Evolutionary conservation across 2,888 invertebrate species (phyloP).

Genomic region (Stictocephala bisonia): DNA sequence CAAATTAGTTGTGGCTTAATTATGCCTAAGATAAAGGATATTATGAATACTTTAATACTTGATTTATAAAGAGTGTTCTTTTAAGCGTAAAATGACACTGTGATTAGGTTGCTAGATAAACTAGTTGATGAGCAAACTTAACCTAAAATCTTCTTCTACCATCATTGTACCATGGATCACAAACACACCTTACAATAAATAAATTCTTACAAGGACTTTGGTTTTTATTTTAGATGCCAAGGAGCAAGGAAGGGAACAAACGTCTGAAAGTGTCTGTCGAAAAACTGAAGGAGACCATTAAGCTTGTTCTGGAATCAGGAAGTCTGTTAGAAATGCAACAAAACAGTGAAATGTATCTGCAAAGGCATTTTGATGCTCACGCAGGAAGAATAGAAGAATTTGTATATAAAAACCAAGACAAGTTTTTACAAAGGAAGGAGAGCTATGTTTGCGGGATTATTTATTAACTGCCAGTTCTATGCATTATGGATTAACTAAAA

Average conservation of each 20-base stretch:
- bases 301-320: slow-evolving; percentile 2
- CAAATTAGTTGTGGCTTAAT: too few species aligned
- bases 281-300: not conserved
- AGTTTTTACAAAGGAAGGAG: too few species aligned
- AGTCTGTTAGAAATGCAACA: not conserved
- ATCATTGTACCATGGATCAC: slow-evolving; percentile 6
- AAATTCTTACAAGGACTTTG: not conserved
- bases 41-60: not conserved
- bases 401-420: too few species aligned
- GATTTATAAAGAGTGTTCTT: not conserved
- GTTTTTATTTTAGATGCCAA: not conserved
- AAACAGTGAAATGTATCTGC: not conserved
- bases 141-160: not conserved
- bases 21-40: too few species aligned
- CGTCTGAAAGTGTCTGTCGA: not conserved
- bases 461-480: too few species aligned
- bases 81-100: not conserved
- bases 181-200: not conserved
- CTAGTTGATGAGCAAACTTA: not conserved
- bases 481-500: too few species aligned
- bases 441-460: too few species aligned
- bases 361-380: slow-evolving; percentile 12
- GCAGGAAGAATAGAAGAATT: too few species aligned
- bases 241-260: not conserved
- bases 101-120: not conserved